A percentile compares a stretch with the other conserved stretches of the same genome.
These are phyloP conservation scores for Cinclus mexicanus DNA, from an alignment of 2,113 vertebrate species.

Conservation along the genomic window DNA sequence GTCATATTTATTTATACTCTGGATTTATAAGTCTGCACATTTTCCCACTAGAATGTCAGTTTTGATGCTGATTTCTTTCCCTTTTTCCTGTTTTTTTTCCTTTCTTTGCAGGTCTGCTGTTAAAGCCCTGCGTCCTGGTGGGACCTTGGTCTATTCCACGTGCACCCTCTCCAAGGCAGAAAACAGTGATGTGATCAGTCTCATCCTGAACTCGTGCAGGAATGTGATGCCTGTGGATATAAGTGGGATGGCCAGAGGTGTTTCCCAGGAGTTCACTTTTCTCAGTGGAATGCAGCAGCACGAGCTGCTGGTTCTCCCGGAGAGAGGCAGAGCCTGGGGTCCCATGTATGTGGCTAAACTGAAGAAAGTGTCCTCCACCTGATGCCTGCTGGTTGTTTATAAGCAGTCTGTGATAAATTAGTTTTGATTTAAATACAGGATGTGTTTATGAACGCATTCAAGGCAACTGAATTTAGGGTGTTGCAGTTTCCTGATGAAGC, in stretches of 20 bases:
- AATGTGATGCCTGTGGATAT: slow-evolving; percentile 80
- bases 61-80: background rate
- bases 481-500: background rate
- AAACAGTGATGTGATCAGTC: slow-evolving; percentile 84
- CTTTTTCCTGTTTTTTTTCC: background rate
- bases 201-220: slow-evolving; percentile 76
- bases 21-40: background rate
- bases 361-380: slow-evolving; percentile 62
- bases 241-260: slow-evolving; percentile 69
- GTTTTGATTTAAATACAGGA: background rate
- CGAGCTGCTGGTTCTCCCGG: slow-evolving; percentile 87
- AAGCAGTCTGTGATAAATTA: background rate
- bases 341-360: slow-evolving; percentile 93
- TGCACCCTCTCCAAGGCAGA: slow-evolving; percentile 92
- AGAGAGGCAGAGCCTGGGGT: slow-evolving; percentile 85
- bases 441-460: background rate
- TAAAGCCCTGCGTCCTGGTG: slow-evolving; percentile 86
- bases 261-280: slow-evolving; percentile 83
- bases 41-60: background rate
- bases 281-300: slow-evolving; percentile 63
- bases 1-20: background rate
- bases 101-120: slow-evolving; percentile 84
- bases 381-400: background rate
- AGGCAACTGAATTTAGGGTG: background rate
- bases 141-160: slow-evolving; percentile 89